Conservation (phyloP, 2,888 invertebrate species). For the Mantis religiosa region DNA sequence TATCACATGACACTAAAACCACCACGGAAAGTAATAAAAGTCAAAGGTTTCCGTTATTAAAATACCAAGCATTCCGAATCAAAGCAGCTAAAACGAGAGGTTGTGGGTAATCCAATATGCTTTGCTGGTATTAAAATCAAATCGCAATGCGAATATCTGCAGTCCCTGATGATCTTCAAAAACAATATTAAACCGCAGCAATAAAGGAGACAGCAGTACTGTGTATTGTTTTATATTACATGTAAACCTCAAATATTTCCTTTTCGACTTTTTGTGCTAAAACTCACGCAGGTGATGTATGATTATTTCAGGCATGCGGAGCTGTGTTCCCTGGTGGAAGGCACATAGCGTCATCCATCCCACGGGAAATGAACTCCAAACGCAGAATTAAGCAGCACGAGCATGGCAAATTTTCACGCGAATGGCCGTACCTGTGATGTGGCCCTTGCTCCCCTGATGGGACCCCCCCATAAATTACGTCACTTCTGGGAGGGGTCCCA, state of each 20-base stretch:
- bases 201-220: background rate
- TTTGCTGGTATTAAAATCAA: background rate
- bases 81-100: background rate
- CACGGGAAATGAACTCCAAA: background rate
- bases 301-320: background rate
- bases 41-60: background rate
- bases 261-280: background rate
- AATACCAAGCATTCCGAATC: background rate
- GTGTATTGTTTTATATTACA: background rate
- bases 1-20: background rate
- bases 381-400: background rate
- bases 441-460: background rate
- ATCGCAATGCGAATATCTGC: background rate
- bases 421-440: background rate
- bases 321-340: background rate
- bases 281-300: background rate
- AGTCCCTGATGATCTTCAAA: background rate
- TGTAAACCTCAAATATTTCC: background rate
- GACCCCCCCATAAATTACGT: background rate
- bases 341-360: background rate
- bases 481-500: background rate
- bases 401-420: background rate
- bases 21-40: background rate
- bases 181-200: background rate
- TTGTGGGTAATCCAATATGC: background rate